Base-by-base conservation (phyloP, 1,140 invertebrate species). In the Megalonaias nervosa region DNA sequence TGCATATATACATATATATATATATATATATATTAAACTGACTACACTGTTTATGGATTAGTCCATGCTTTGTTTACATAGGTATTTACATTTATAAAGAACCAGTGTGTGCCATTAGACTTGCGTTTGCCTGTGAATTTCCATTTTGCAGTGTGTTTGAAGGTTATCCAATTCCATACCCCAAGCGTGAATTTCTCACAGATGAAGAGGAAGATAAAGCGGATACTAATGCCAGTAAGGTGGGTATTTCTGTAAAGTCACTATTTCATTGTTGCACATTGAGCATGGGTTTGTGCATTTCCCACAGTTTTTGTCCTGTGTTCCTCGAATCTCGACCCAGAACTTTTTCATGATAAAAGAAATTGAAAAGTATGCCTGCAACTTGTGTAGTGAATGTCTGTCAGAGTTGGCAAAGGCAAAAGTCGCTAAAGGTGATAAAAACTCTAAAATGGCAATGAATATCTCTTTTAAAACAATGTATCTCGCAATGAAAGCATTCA, bases 141-240 rank as follows among this genome's bases (percentile, higher is more conserved):
- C 23, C 69, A 71, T 57, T 75, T 81, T 84, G 6, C 91, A 97
- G 97, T 92, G 97, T 99, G 21, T 99, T 99, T 91, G 95, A 96
- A 80, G 97, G 97, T 17, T 97, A 95, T 89, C 94, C 96, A 12
- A 99, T 99, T 90, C 98, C 98, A 1, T 99, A 99, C 92, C 98
- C 98, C 1, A 99, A 99, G 91, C 92, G 98, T 86, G 98, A 99
- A 91, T 99, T 99, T 91, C 93, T 99, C 68, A 98, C 97, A 21
- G 98, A 99, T 87, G 98, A 99, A 87, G 97, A 98, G 86, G 98
- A 99, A 74, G 91, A 90, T 58, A 91, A 91, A 70, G 86, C 89
- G 68, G 87, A 85, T 14, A 83, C 80, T 56, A 71, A 64, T 48
- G 85, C 87, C 56, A 87, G 83, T 79, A 88, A 89, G 79, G 85